Evolutionary conservation across 2,888 invertebrate genomes (phyloP).

Genomic region (Agrochola lota): DNA sequence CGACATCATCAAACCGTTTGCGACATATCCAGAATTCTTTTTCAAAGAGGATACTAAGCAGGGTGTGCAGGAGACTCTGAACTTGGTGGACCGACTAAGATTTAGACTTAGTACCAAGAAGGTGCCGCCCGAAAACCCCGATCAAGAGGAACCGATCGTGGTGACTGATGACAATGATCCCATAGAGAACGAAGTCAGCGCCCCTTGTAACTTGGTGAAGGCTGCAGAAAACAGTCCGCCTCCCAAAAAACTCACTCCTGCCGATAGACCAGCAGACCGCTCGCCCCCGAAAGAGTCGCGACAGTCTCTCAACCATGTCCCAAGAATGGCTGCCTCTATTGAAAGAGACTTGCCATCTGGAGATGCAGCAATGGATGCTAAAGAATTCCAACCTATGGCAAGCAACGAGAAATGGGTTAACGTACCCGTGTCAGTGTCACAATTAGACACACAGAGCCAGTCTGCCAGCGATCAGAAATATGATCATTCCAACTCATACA

Average conservation of each 20-base stretch:
- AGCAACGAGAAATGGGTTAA: slow-evolving; percentile 81
- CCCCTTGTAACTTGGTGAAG: slow-evolving; percentile 70
- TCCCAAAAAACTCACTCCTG: slow-evolving; percentile 63
- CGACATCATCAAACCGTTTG: slow-evolving; percentile 92
- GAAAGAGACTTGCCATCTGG: slow-evolving; percentile 66
- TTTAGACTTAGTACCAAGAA: slow-evolving; percentile 93
- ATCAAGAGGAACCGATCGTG: slow-evolving; percentile 79
- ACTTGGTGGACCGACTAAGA: slow-evolving; percentile 95
- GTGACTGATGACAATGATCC: slow-evolving; percentile 69
- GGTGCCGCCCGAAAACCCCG: slow-evolving; percentile 87
- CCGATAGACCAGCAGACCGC: slow-evolving; percentile 67
- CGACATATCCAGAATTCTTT: slow-evolving; percentile 92
- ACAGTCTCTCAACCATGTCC: slow-evolving; percentile 70
- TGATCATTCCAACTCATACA: slow-evolving; percentile 74
- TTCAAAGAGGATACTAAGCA: slow-evolving; percentile 94
- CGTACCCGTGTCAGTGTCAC: slow-evolving; percentile 70
- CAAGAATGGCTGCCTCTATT: slow-evolving; percentile 56
- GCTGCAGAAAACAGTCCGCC: slow-evolving; percentile 72
- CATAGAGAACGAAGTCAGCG: slow-evolving; percentile 72
- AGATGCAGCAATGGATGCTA: slow-evolving; percentile 65
- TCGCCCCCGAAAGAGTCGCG: slow-evolving; percentile 68
- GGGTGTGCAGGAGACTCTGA: slow-evolving; percentile 95
- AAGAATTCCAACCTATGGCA: slow-evolving; percentile 76
- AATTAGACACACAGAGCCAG: slow-evolving; percentile 71
- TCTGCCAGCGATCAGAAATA: slow-evolving; percentile 76